Evolutionary conservation across 2,888 invertebrate species (phyloP).

Genomic region (Bombyx huttoni): DNA sequence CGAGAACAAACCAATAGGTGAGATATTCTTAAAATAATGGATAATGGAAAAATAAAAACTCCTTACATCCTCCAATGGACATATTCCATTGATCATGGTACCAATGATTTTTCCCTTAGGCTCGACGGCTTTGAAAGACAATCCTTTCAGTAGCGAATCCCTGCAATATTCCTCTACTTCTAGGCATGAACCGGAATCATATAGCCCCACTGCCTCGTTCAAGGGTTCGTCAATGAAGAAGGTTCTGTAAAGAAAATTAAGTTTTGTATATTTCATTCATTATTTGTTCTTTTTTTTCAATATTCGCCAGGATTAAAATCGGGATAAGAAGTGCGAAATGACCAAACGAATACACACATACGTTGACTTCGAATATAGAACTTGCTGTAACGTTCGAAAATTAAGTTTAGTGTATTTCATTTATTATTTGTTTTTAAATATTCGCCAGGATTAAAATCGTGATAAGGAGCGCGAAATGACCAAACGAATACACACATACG

Average conservation of each 20-base stretch:
- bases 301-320: too few relatives aligned
- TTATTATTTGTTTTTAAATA: too few relatives aligned
- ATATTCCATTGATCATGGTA: slow-evolving; percentile 64
- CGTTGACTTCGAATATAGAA: too few relatives aligned
- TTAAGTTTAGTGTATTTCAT: too few relatives aligned
- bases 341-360: too few relatives aligned
- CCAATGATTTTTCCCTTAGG: slow-evolving; percentile 71
- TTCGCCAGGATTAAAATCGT: too few relatives aligned
- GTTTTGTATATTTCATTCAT: not conserved
- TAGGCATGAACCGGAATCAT: slow-evolving; percentile 46
- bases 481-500: too few relatives aligned
- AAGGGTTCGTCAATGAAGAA: slow-evolving; percentile 77
- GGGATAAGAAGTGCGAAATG: not conserved
- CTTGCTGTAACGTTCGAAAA: too few relatives aligned
- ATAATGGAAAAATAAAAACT: not conserved
- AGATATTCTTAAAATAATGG: too few relatives aligned
- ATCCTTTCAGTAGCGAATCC: slow-evolving; percentile 67
- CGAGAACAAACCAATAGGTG: too few relatives aligned
- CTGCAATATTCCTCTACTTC: slow-evolving; percentile 77
- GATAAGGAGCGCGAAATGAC: not conserved
- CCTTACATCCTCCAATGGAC: slow-evolving; percentile 38
- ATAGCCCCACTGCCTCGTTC: slow-evolving; percentile 67
- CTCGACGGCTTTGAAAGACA: slow-evolving; percentile 76
- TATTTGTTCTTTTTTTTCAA: too few relatives aligned
- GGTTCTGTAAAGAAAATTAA: slow-evolving; percentile 33